phyloP scores from a whole-genome alignment of 2,797 vertebrate genomes.

The Eulemur coronatus region DNA sequence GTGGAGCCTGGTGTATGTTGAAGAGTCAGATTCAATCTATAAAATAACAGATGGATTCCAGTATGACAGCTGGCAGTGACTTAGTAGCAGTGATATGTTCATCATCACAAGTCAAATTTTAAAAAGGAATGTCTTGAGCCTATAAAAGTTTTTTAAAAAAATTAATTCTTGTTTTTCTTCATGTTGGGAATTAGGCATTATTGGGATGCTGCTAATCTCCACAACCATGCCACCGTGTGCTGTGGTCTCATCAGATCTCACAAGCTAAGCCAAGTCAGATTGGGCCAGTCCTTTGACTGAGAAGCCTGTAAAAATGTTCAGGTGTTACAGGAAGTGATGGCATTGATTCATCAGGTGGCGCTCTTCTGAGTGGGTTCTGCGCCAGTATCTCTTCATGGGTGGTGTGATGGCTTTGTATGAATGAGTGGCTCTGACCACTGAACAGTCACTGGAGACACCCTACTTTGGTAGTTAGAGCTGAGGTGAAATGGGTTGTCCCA shows the following conservation, averaged over 20 bases:
- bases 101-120: slow-evolving; percentile 68
- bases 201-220: slow-evolving; percentile 77
- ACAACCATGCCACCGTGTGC: slow-evolving; percentile 43
- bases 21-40: slow-evolving; percentile 74
- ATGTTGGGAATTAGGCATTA: slow-evolving; percentile 73
- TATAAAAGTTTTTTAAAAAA: slow-evolving; percentile 55
- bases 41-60: slow-evolving; percentile 81
- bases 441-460: slow-evolving; percentile 32
- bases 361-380: slow-evolving; percentile 61
- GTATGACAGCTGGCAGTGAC: slow-evolving; percentile 85
- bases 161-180: slow-evolving; percentile 74
- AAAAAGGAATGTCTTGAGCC: slow-evolving; percentile 49
- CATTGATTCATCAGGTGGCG: slow-evolving; percentile 36
- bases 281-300: slow-evolving; percentile 69
- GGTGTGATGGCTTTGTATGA: slow-evolving; percentile 52
- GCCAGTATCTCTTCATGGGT: slow-evolving; percentile 56
- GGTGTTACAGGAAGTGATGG: slow-evolving; percentile 58
- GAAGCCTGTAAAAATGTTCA: slow-evolving; percentile 67
- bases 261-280: slow-evolving; percentile 66
- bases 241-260: slow-evolving; percentile 70
- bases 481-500: slow-evolving; percentile 38
- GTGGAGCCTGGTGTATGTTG: slow-evolving; percentile 77
- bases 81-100: slow-evolving; percentile 71
- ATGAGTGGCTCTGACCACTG: slow-evolving; percentile 61
- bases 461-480: slow-evolving; percentile 20